These are phyloP conservation scores for Micronycteris hirsuta DNA, from an alignment of 2,113 vertebrate species.

Conservation along the genomic window DNA sequence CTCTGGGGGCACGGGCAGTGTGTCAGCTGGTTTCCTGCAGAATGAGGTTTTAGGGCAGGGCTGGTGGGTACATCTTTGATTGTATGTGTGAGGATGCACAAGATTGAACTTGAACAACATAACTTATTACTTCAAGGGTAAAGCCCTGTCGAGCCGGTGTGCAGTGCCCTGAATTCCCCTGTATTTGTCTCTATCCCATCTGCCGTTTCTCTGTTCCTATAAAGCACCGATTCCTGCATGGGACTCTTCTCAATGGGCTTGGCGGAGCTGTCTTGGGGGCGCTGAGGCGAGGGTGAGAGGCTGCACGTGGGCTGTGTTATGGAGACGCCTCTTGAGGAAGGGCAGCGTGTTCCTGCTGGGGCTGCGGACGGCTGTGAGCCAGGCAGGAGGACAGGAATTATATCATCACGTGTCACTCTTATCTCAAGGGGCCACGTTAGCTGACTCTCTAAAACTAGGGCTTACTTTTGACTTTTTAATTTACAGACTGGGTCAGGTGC, in stretches of 20 bases:
- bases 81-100: background rate
- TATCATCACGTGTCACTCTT: background rate
- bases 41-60: no score
- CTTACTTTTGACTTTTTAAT: slow-evolving; percentile 41
- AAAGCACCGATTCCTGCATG: background rate
- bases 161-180: background rate
- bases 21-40: background rate
- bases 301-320: background rate
- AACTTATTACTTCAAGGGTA: background rate
- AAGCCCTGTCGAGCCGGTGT: background rate
- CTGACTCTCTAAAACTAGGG: background rate
- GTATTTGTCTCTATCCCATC: background rate
- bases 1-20: background rate
- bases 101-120: background rate
- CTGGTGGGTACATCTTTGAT: background rate
- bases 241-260: background rate
- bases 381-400: background rate
- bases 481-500: background rate
- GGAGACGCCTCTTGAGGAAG: background rate
- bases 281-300: no score
- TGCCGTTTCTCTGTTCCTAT: background rate
- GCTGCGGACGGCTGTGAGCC: background rate
- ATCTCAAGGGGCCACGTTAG: slow-evolving; percentile 20
- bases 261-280: background rate
- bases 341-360: background rate